Percentiles rank a stretch among this genome's conserved stretches.
Conservation (phyloP, 2,888 invertebrate genomes). For the Epinotia bilunana region DNA sequence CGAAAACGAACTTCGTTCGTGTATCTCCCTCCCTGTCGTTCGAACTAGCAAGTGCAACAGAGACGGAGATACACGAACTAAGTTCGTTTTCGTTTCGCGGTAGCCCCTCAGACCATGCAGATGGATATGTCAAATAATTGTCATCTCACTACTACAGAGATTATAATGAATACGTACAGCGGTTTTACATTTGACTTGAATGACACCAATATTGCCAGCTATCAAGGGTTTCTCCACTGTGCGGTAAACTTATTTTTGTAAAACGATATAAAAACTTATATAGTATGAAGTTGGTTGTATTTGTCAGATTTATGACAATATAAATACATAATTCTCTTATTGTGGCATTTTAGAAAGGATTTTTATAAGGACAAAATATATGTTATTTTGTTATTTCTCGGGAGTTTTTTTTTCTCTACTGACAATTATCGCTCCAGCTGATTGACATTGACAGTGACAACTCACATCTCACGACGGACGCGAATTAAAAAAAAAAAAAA, state of each 20-base stretch:
- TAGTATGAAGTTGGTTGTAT: too few relatives aligned
- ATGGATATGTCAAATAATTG: background rate
- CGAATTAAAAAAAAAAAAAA: too few relatives aligned
- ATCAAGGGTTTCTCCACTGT: background rate
- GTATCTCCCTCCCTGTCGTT: too few relatives aligned
- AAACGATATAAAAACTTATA: background rate
- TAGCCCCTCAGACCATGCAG: background rate
- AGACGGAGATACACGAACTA: too few relatives aligned
- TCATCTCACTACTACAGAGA: background rate
- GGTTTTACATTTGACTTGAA: slow-evolving; percentile 1
- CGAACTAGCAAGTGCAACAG: too few relatives aligned
- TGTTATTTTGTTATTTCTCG: background rate
- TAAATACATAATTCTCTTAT: too few relatives aligned
- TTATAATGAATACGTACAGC: background rate
- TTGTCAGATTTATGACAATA: too few relatives aligned
- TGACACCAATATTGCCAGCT: background rate
- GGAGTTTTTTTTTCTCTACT: background rate
- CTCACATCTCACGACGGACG: too few relatives aligned
- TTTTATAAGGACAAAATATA: too few relatives aligned
- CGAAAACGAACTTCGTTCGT: too few relatives aligned
- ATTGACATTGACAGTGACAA: slow-evolving; percentile 24
- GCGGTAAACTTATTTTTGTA: background rate
- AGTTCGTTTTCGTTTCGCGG: too few relatives aligned
- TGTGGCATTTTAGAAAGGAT: too few relatives aligned
- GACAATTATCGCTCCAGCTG: slow-evolving; percentile 9